Conservation (phyloP, 1,140 invertebrate genomes). For the Drosophila baimaii region DNA sequence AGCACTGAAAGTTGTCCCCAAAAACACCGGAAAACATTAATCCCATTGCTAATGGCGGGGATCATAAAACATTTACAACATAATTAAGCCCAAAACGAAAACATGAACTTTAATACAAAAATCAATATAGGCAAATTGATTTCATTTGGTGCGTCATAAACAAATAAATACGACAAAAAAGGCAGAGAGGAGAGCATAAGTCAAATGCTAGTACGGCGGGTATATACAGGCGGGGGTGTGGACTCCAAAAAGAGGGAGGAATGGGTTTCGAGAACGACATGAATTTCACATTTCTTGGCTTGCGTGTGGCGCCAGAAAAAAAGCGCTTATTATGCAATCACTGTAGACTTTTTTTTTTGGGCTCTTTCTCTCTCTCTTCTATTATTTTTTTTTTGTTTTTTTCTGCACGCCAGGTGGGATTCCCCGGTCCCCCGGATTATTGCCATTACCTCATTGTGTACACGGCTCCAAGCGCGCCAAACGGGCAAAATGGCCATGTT, state of each 20-base stretch:
- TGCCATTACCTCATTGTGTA: conserved; percentile 83
- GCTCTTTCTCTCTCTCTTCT: conserved; percentile 25
- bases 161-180: conserved; percentile 45
- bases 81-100: conserved; percentile 54
- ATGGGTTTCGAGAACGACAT: conserved; percentile 41
- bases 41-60: conserved; percentile 12
- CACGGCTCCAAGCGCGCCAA: conserved; percentile 83
- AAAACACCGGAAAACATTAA: conserved; percentile 21
- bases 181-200: conserved; percentile 48
- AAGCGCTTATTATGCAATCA: conserved; percentile 81
- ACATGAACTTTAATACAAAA: conserved; percentile 69
- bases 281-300: conserved; percentile 74
- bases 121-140: conserved; percentile 76
- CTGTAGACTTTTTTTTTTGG: conserved; percentile 63
- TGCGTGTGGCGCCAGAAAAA: conserved; percentile 78
- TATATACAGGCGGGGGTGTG: conserved; percentile 16
- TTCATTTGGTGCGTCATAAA: conserved; percentile 65
- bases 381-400: conserved; percentile 30
- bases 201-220: conserved; percentile 38
- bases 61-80: conserved; percentile 58
- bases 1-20: neutral
- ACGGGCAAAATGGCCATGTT: conserved; percentile 84
- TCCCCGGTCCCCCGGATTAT: conserved; percentile 17
- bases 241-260: conserved; percentile 15
- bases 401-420: conserved; percentile 71